Evolutionary conservation across 2,888 invertebrate genomes (phyloP).

Genomic region (Amblyjoppa fuscipennis): DNA sequence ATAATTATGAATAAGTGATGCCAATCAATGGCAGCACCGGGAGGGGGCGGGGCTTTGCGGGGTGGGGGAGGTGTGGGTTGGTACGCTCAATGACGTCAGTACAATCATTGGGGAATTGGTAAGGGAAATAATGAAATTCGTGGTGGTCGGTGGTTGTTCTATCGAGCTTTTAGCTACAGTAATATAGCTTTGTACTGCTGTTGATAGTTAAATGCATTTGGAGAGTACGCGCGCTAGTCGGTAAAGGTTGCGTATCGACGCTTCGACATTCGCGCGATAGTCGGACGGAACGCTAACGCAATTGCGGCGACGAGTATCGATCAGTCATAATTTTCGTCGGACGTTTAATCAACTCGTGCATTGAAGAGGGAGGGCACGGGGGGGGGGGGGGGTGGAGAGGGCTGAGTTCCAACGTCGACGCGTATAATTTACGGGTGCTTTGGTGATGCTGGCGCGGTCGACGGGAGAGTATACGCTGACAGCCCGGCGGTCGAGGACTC

Average conservation of each 20-base stretch:
- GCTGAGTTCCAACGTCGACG: slow-evolving; percentile 42
- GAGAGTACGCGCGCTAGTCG: background rate
- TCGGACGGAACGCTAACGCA: slow-evolving; percentile 65
- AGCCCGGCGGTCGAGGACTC: slow-evolving; percentile 1
- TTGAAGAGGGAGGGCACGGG: background rate
- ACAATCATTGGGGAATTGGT: slow-evolving; percentile 14
- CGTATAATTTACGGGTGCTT: slow-evolving; percentile 65
- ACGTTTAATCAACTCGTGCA: slow-evolving; percentile 76
- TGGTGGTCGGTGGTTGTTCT: slow-evolving; percentile 37
- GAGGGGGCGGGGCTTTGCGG: background rate
- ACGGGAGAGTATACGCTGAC: slow-evolving; percentile 18
- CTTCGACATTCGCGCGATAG: slow-evolving; percentile 23
- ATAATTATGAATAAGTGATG: slow-evolving; percentile 59
- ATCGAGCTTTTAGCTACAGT: background rate
- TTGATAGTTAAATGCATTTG: background rate
- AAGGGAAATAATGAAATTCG: slow-evolving; percentile 58
- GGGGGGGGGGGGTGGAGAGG: background rate
- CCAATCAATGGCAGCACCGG: slow-evolving; percentile 41
- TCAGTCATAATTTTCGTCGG: slow-evolving; percentile 77
- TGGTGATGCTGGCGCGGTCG: slow-evolving; percentile 20
- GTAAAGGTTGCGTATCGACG: slow-evolving; percentile 49
- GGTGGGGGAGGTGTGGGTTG: no score
- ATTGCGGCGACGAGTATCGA: slow-evolving; percentile 72
- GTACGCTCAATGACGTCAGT: slow-evolving; percentile 37
- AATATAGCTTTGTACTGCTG: background rate